Conservation (phyloP, 1,140 invertebrate genomes). For the Callitettix versicolor region DNA sequence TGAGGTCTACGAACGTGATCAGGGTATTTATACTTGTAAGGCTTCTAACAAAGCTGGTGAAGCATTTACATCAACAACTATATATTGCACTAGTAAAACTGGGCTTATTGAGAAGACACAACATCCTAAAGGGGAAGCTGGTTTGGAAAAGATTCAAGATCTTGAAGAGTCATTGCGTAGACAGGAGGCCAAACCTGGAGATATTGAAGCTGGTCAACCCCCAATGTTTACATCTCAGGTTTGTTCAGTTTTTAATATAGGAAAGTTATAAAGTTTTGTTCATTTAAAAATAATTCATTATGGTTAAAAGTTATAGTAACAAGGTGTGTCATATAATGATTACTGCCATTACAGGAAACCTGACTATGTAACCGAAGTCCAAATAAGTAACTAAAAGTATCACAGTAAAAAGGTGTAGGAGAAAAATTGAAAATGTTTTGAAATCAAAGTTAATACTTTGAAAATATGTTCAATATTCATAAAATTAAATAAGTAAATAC, state of each 20-base stretch:
- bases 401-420: no score
- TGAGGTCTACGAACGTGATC: constrained; percentile 85
- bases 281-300: no score
- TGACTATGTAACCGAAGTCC: no score
- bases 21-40: constrained; percentile 87
- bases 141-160: constrained; percentile 80
- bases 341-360: no score
- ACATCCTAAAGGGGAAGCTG: constrained; percentile 86
- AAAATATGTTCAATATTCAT: no score
- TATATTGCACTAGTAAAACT: constrained; percentile 71
- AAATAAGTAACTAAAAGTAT: no score
- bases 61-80: constrained; percentile 81
- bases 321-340: no score
- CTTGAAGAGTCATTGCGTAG: constrained; percentile 74
- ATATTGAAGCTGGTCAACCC: constrained; percentile 65
- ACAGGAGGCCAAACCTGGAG: constrained; percentile 51
- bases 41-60: constrained; percentile 78
- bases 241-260: constrained; percentile 3
- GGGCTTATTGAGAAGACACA: constrained; percentile 78
- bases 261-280: neutral
- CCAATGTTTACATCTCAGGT: constrained; percentile 75
- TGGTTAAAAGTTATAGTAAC: no score
- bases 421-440: no score
- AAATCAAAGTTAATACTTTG: no score
- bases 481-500: no score